These are phyloP conservation scores for Dasyprocta punctata DNA, from an alignment of 2,113 vertebrate species.

Conservation along the genomic window DNA sequence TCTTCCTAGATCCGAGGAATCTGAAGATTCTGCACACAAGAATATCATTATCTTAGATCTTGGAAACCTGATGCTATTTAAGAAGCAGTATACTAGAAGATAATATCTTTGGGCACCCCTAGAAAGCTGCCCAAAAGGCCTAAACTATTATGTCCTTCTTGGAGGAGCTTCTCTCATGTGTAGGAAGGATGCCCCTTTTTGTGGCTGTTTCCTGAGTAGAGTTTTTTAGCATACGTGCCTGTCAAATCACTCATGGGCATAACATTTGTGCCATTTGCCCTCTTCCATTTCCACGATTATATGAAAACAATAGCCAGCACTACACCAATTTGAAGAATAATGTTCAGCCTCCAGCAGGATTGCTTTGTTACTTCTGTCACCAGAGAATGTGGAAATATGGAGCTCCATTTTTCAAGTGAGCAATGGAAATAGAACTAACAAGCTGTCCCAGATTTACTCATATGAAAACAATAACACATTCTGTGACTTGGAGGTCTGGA, in stretches of 20 bases:
- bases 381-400: constrained; percentile 56
- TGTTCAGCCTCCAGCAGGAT: not conserved
- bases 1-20: not conserved
- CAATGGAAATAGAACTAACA: constrained; percentile 67
- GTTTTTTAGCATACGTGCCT: not conserved
- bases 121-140: not conserved
- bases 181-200: not conserved
- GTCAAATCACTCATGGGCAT: not conserved
- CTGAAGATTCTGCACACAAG: not conserved
- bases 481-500: constrained; percentile 81
- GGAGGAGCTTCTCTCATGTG: not conserved
- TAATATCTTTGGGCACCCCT: not conserved
- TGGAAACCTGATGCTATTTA: not conserved
- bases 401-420: constrained; percentile 64
- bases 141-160: not conserved
- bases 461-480: constrained; percentile 86
- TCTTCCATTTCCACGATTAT: not conserved
- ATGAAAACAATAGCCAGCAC: constrained; percentile 46
- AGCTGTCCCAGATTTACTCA: constrained; percentile 78
- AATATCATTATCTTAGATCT: not conserved
- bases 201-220: not conserved
- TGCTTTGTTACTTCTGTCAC: constrained; percentile 57
- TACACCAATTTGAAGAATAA: not conserved
- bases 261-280: not conserved
- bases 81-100: not conserved